A percentile compares a stretch with the other conserved stretches of the same genome.
These are phyloP conservation scores for Ibidorhyncha struthersii DNA, from an alignment of 2,113 vertebrate genomes.

Conservation along the genomic window DNA sequence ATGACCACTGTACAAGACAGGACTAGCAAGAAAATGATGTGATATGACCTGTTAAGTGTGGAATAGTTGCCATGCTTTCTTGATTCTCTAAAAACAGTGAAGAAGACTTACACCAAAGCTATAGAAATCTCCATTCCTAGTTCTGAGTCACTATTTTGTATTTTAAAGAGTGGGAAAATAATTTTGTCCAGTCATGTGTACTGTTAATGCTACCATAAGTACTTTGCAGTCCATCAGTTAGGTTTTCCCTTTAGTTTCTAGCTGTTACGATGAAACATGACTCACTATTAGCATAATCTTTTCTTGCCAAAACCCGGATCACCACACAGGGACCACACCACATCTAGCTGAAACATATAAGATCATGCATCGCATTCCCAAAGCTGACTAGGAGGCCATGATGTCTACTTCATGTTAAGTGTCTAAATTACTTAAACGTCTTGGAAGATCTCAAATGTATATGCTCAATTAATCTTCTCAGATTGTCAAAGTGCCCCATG, in stretches of 20 bases:
- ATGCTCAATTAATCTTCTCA: constrained; percentile 23
- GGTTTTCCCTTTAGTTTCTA: background rate
- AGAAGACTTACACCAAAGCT: background rate
- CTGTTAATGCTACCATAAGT: background rate
- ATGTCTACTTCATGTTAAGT: background rate
- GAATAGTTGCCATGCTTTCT: background rate
- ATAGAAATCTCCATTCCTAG: background rate
- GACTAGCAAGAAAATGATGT: background rate
- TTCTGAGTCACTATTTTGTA: background rate
- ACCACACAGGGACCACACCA: background rate
- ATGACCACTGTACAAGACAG: background rate
- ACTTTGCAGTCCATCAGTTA: background rate
- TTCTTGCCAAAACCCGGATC: background rate
- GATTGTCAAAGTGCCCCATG: background rate
- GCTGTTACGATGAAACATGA: background rate
- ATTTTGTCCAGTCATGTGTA: background rate
- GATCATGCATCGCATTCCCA: background rate
- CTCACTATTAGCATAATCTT: background rate
- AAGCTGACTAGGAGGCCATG: background rate
- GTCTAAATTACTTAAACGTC: background rate
- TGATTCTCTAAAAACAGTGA: background rate
- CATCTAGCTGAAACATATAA: background rate
- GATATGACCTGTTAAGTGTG: background rate
- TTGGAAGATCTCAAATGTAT: constrained; percentile 12
- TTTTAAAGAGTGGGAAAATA: background rate